Percentiles rank a stretch among this genome's conserved stretches.
Evolutionary conservation across 1,140 invertebrate species (phyloP).

Genomic region (Sinella curviseta): DNA sequence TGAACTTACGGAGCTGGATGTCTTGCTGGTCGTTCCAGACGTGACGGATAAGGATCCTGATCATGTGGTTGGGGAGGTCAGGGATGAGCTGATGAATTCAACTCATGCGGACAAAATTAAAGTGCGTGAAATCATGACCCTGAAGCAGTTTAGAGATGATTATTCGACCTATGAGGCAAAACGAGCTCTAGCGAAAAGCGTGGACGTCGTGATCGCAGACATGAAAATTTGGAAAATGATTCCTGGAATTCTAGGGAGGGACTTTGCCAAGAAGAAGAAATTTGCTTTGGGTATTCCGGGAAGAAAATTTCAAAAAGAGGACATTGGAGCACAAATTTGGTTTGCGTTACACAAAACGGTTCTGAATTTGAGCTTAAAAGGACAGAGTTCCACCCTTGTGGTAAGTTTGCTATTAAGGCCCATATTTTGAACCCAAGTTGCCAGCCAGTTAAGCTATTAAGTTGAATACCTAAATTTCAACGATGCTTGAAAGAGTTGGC

Average conservation of each 20-base stretch:
- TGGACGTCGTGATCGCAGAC: slow-evolving; percentile 41
- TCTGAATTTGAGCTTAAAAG: slow-evolving; percentile 39
- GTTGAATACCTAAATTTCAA: neutral
- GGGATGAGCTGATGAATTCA: slow-evolving; percentile 32
- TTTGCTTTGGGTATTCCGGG: slow-evolving; percentile 31
- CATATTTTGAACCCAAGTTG: neutral
- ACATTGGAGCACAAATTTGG: slow-evolving; percentile 30
- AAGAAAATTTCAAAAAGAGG: slow-evolving; percentile 18
- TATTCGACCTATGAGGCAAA: slow-evolving; percentile 46
- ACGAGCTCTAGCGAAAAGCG: slow-evolving; percentile 36
- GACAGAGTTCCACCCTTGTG: slow-evolving; percentile 35
- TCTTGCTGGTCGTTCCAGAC: slow-evolving; percentile 42
- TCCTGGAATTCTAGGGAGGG: slow-evolving; percentile 39
- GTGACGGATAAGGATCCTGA: slow-evolving; percentile 32
- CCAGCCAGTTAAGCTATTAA: neutral
- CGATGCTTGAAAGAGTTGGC: too few species aligned
- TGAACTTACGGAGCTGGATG: slow-evolving; percentile 21
- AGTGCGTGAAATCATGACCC: slow-evolving; percentile 43
- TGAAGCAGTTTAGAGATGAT: slow-evolving; percentile 44
- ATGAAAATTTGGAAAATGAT: slow-evolving; percentile 37
- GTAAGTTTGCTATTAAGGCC: slow-evolving; percentile 24
- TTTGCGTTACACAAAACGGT: slow-evolving; percentile 40
- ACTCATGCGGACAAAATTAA: slow-evolving; percentile 31
- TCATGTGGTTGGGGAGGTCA: slow-evolving; percentile 35
- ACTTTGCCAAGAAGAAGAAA: slow-evolving; percentile 46